Conservation (phyloP, 2,113 vertebrate genomes). For the Melospiza georgiana region DNA sequence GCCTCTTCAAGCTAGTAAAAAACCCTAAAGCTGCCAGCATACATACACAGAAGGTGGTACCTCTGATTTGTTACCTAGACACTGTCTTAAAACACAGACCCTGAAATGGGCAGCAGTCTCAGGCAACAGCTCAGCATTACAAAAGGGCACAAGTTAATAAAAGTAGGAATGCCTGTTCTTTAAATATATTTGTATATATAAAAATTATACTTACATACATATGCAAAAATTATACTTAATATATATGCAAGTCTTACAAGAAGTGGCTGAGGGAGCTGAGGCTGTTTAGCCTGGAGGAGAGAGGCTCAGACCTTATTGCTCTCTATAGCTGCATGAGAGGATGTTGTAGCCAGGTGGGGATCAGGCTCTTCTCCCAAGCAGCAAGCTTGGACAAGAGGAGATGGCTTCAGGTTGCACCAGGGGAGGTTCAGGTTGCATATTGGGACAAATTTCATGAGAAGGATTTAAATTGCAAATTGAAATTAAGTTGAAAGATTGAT, state of each 20-base stretch:
- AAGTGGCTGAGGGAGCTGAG: not conserved
- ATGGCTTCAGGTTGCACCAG: not conserved
- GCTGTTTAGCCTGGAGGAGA: not conserved
- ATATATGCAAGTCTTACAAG: not conserved
- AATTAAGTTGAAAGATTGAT: too few species aligned
- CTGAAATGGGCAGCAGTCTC: not conserved
- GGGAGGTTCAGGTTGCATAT: not conserved
- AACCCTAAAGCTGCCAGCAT: not conserved
- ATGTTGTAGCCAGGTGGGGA: too few species aligned
- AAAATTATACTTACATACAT: not conserved
- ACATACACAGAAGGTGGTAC: not conserved
- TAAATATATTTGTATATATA: not conserved
- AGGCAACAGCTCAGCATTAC: not conserved
- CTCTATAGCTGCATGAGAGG: too few species aligned
- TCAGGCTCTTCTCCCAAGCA: too few species aligned
- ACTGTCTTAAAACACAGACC: not conserved
- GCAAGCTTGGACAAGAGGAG: not conserved
- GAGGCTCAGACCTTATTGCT: not conserved
- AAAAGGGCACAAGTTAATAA: not conserved
- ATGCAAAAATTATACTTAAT: not conserved
- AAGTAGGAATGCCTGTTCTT: not conserved
- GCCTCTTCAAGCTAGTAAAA: not conserved
- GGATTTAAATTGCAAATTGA: too few species aligned
- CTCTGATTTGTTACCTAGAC: not conserved
- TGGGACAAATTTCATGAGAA: too few species aligned